A percentile compares a stretch with the other conserved stretches of the same genome.
These are phyloP conservation scores for Riptortus pedestris DNA, from an alignment of 1,140 invertebrate species.

Conservation along the genomic window DNA sequence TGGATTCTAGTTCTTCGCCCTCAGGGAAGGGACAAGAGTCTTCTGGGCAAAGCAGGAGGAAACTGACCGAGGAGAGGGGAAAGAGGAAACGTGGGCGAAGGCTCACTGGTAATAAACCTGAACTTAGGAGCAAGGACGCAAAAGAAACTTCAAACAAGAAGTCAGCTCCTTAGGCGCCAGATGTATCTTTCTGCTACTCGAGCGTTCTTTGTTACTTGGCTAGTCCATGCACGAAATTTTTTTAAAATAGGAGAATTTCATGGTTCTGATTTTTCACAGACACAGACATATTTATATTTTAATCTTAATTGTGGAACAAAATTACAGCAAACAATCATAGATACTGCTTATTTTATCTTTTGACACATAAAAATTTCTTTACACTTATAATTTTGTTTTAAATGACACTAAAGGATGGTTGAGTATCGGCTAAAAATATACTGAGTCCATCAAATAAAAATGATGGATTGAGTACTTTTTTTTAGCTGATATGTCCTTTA, in stretches of 20 bases:
- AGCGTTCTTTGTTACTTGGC: neutral
- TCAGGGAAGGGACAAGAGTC: neutral
- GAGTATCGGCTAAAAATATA: too few relatives aligned
- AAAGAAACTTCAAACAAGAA: slow-evolving; percentile 7
- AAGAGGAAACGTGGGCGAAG: neutral
- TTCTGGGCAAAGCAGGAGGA: neutral
- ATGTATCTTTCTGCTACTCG: too few relatives aligned
- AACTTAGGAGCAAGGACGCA: neutral
- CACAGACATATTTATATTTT: neutral
- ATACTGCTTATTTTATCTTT: neutral
- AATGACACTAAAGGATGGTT: neutral
- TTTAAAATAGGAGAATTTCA: too few relatives aligned
- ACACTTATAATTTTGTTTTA: neutral
- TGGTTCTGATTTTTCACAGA: too few relatives aligned
- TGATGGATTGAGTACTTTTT: too few relatives aligned
- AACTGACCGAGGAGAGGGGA: neutral
- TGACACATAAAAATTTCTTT: neutral
- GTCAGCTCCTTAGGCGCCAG: neutral
- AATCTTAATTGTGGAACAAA: neutral
- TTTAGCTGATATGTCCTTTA: too few relatives aligned
- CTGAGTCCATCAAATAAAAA: too few relatives aligned
- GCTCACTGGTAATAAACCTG: neutral
- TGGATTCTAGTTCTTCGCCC: neutral
- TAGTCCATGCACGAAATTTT: too few relatives aligned
- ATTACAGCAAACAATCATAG: neutral